Conservation (phyloP, 2,113 vertebrate species). For the Malurus melanocephalus region DNA sequence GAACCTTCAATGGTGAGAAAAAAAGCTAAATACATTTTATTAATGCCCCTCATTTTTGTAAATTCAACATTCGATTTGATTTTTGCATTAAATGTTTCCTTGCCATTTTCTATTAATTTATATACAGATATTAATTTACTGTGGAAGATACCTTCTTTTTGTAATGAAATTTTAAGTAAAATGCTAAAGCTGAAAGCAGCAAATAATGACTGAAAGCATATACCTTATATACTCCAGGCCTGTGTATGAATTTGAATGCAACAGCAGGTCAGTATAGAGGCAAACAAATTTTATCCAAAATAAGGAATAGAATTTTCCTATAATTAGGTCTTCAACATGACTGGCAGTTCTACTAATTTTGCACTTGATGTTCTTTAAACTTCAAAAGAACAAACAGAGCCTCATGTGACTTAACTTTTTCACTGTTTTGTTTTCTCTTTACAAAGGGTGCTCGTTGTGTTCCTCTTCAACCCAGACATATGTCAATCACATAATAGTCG, state of each 20-base stretch:
- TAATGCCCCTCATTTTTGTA: not conserved
- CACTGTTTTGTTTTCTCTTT: not conserved
- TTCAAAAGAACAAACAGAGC: not conserved
- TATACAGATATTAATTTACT: not conserved
- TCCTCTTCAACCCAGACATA: not conserved
- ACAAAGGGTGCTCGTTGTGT: not conserved
- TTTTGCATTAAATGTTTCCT: not conserved
- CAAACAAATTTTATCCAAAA: not conserved
- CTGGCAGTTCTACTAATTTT: not conserved
- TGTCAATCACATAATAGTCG: slow-evolving; percentile 28
- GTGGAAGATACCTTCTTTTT: not conserved
- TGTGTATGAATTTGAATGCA: not conserved
- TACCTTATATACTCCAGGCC: not conserved
- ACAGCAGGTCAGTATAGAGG: not conserved
- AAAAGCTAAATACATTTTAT: not conserved
- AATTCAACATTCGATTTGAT: not conserved
- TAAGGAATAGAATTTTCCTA: not conserved
- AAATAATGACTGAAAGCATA: not conserved
- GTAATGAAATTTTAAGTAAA: not conserved
- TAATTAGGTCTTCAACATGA: not conserved
- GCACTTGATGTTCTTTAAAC: not conserved
- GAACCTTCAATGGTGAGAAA: slow-evolving; percentile 17
- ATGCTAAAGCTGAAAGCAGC: not conserved
- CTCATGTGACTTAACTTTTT: not conserved
- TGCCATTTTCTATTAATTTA: not conserved